Percentiles rank a stretch among this genome's conserved stretches.
Conservation (phyloP, 2,113 vertebrate genomes). For the Aegypius monachus region DNA sequence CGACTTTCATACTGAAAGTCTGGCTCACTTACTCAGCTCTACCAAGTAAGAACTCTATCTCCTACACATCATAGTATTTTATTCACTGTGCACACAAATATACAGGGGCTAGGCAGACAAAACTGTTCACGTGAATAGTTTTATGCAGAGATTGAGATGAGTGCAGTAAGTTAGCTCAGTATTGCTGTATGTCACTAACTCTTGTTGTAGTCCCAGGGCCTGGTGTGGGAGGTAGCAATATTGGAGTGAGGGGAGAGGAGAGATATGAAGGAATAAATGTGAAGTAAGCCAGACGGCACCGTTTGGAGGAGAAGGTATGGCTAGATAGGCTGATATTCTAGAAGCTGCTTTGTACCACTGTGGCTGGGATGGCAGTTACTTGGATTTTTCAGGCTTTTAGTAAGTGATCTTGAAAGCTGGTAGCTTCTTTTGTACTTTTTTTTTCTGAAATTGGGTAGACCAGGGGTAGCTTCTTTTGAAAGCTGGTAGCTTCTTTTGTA, state of each 20-base stretch:
- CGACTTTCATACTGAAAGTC: neutral
- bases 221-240: neutral
- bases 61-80: neutral
- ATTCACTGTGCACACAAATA: neutral
- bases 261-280: neutral
- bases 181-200: neutral
- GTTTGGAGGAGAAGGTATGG: neutral
- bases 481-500: neutral
- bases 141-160: neutral
- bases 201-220: neutral
- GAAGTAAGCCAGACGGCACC: neutral
- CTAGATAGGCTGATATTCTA: neutral
- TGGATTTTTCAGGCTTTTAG: neutral
- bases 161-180: neutral
- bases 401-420: neutral
- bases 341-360: neutral
- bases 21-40: neutral
- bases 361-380: neutral
- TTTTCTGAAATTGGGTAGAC: too few species aligned
- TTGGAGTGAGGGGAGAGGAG: neutral
- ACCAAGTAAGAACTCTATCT: neutral
- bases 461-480: neutral
- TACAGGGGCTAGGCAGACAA: neutral
- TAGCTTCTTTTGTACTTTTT: too few species aligned
- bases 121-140: neutral